Percentiles rank a stretch among this genome's conserved stretches.
Conservation (phyloP, 2,888 invertebrate genomes). For the Drosophila nr. perissopoda region DNA sequence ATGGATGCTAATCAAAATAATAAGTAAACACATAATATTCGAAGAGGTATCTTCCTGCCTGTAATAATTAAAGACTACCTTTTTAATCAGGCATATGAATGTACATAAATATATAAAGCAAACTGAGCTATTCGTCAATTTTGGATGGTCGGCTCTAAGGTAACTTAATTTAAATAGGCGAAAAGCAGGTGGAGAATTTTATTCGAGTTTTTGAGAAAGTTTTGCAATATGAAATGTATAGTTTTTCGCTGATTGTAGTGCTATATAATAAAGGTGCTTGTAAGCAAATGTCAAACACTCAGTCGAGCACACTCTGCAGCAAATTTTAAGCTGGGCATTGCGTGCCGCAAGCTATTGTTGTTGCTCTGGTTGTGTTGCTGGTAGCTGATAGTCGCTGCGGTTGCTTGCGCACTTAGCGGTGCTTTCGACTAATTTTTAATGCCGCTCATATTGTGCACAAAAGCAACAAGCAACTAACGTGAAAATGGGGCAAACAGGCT, state of each 20-base stretch:
- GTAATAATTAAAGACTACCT: not conserved
- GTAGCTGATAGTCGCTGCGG: constrained; percentile 52
- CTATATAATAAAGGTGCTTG: not conserved
- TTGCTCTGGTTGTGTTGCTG: constrained; percentile 15
- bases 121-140: not conserved
- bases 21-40: not conserved
- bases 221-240: not conserved
- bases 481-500: constrained; percentile 7
- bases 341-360: constrained; percentile 12
- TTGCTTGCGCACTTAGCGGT: constrained; percentile 71
- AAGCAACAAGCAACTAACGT: constrained; percentile 17
- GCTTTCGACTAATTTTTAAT: constrained; percentile 77
- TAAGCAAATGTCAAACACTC: not conserved
- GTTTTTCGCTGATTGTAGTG: not conserved
- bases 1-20: not conserved
- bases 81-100: not conserved
- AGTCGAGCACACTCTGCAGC: constrained; percentile 28
- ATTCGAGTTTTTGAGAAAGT: not conserved
- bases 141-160: not conserved
- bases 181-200: not conserved
- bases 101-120: not conserved
- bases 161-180: not conserved
- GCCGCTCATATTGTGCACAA: constrained; percentile 65
- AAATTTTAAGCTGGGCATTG: constrained; percentile 8
- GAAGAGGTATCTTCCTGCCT: not conserved